phyloP scores from a whole-genome alignment of 2,888 invertebrate species.

The Rapana venosa region DNA sequence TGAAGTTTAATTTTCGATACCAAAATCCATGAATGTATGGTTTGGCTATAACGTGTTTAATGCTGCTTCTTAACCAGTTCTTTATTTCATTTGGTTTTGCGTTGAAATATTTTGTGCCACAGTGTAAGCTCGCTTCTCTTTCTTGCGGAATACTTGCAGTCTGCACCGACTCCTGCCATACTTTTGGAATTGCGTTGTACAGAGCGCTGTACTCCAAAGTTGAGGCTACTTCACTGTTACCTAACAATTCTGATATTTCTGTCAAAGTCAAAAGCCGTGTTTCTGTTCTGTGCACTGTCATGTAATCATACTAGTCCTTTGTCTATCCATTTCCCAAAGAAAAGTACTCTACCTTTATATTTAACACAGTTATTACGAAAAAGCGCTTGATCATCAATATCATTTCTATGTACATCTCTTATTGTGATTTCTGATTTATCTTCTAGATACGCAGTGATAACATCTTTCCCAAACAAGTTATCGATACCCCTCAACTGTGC shows the following conservation, averaged over 20 bases:
- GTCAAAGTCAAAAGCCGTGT: neutral
- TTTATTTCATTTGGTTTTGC: neutral
- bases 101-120: neutral
- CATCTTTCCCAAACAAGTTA: neutral
- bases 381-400: neutral
- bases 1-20: neutral
- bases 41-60: neutral
- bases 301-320: neutral
- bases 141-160: neutral
- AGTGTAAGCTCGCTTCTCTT: neutral
- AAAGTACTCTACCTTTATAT: neutral
- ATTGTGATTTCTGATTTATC: neutral
- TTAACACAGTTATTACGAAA: neutral
- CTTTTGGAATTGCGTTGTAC: neutral
- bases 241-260: neutral
- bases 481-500: neutral
- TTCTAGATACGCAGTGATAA: neutral
- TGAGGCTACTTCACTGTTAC: neutral
- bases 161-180: neutral
- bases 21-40: neutral
- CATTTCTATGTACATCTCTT: neutral
- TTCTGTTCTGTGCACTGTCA: neutral
- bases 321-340: neutral
- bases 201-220: neutral
- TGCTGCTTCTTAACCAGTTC: neutral